phyloP scores from a whole-genome alignment of 2,113 vertebrate species.

The Myotis brandtii region DNA sequence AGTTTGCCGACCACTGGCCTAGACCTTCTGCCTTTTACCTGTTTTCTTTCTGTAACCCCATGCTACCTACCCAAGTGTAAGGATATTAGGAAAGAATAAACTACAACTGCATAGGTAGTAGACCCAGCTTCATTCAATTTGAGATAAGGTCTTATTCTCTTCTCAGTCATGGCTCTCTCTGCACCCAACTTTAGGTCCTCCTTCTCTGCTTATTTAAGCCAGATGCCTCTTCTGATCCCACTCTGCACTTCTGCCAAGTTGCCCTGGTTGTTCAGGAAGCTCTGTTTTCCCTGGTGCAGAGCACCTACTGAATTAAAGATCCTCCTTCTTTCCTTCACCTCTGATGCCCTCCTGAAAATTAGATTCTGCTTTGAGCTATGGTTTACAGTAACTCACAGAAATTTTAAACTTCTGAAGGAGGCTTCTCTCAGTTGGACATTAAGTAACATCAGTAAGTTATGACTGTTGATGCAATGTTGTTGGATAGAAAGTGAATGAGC shows the following conservation, averaged over 20 bases:
- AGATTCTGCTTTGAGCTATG: background rate
- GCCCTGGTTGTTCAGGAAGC: background rate
- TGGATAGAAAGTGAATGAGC: background rate
- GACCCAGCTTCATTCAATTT: background rate
- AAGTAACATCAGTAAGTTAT: background rate
- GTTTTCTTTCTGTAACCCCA: background rate
- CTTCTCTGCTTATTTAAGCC: background rate
- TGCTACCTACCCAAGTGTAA: background rate
- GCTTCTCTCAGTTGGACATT: background rate
- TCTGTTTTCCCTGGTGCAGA: background rate
- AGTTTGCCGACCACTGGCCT: background rate
- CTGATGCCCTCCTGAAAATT: background rate
- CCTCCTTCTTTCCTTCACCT: background rate
- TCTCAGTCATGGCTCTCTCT: slow-evolving; percentile 32
- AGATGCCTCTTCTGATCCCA: background rate
- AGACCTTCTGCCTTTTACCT: background rate
- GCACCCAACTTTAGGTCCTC: background rate
- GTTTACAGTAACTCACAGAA: background rate
- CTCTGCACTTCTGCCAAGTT: background rate
- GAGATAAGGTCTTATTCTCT: background rate
- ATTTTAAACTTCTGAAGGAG: slow-evolving; percentile 15
- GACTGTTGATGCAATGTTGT: background rate
- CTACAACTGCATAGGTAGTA: background rate
- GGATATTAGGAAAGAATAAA: background rate
- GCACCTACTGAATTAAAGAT: background rate